A percentile compares a stretch with the other conserved stretches of the same genome.
Conservation (phyloP, 2,113 vertebrate species). For the Podarcis cretensis region DNA sequence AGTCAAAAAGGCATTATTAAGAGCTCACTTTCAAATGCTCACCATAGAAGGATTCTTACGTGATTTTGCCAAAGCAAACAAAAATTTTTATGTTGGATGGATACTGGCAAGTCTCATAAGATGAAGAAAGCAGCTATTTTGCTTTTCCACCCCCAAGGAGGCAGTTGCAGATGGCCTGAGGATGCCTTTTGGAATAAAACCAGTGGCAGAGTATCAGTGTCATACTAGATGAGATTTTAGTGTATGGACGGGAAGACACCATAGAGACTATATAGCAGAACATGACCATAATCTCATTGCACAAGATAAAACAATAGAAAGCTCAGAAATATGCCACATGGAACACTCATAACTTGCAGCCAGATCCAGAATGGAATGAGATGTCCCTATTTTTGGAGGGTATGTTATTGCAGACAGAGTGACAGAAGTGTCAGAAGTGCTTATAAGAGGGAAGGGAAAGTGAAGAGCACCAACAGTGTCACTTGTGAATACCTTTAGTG, state of each 20-base stretch:
- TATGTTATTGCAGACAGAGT: too few relatives aligned
- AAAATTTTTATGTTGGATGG: constrained; percentile 18
- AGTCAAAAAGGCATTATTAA: background rate
- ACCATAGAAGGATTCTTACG: background rate
- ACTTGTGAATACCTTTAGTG: background rate
- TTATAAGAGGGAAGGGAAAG: too few relatives aligned
- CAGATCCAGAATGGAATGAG: background rate
- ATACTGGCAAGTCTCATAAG: constrained; percentile 22
- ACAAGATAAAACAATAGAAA: constrained; percentile 15
- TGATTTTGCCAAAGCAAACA: constrained; percentile 21
- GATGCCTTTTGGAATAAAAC: constrained; percentile 39
- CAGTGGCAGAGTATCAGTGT: constrained; percentile 34
- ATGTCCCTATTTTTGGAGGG: too few relatives aligned
- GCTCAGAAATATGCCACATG: too few relatives aligned
- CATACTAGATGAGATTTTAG: constrained; percentile 43
- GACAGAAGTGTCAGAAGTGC: too few relatives aligned
- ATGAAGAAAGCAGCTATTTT: constrained; percentile 26
- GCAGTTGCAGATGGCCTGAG: constrained; percentile 27
- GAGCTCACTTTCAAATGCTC: background rate
- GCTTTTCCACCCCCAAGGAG: constrained; percentile 10
- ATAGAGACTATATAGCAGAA: constrained; percentile 30
- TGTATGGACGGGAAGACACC: constrained; percentile 22
- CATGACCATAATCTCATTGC: constrained; percentile 24
- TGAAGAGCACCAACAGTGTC: too few relatives aligned
- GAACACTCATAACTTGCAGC: background rate